Evolutionary conservation across 1,140 invertebrate genomes (phyloP).

Genomic region (Acromyrmex echinatior): DNA sequence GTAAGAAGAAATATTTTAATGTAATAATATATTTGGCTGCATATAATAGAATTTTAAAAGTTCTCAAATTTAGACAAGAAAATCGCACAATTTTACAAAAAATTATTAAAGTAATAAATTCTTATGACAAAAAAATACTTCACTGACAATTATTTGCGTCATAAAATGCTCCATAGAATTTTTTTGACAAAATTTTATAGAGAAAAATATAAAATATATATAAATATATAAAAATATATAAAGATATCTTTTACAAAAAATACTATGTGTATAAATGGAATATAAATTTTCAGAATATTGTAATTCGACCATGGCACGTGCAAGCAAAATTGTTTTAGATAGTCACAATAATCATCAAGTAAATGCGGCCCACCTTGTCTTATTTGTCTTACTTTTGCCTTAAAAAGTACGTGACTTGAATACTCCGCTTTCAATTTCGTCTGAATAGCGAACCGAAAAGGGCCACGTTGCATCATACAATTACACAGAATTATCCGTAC

Average conservation of each 20-base stretch:
- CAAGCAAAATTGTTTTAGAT: conserved; percentile 20
- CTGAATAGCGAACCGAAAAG: background rate
- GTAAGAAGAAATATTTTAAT: background rate
- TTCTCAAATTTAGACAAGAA: background rate
- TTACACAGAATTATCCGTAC: background rate
- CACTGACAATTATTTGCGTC: background rate
- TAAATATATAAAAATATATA: background rate
- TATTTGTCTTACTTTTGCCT: conserved; percentile 44
- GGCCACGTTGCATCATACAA: background rate
- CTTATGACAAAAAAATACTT: background rate
- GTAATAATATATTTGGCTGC: background rate
- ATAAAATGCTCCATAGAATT: background rate
- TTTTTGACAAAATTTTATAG: background rate
- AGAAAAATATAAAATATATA: background rate
- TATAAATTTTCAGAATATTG: background rate
- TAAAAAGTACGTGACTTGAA: conserved; percentile 38
- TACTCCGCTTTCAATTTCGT: conserved; percentile 25
- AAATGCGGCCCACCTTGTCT: conserved; percentile 2
- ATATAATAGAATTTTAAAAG: background rate
- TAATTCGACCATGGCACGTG: background rate
- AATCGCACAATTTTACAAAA: background rate
- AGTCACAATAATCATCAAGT: conserved; percentile 21
- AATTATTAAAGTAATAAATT: background rate
- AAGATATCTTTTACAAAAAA: background rate
- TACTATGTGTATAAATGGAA: background rate